A percentile compares a stretch with the other conserved stretches of the same genome.
These are phyloP conservation scores for Tor tambroides DNA, from an alignment of 2,113 vertebrate species.

Conservation along the genomic window DNA sequence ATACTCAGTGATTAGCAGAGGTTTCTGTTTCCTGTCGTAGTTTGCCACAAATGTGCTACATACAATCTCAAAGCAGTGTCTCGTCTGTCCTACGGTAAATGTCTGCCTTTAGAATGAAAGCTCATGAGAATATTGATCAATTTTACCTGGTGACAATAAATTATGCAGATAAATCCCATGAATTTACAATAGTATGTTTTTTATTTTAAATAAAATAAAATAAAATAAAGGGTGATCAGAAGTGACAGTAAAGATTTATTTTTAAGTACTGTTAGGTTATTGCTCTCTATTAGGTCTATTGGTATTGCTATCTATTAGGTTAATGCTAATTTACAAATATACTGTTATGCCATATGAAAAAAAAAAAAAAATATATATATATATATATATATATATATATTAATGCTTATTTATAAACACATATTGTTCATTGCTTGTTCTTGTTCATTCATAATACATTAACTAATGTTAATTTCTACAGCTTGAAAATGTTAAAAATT, in stretches of 20 bases:
- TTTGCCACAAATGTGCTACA: background rate
- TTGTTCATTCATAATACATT: background rate
- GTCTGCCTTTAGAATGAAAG: background rate
- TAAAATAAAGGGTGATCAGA: background rate
- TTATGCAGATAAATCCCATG: no score
- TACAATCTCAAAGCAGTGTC: background rate
- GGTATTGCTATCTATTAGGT: background rate
- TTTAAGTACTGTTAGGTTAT: background rate
- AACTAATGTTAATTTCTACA: background rate
- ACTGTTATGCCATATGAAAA: background rate
- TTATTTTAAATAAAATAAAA: background rate
- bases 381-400: no score
- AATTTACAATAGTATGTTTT: background rate
- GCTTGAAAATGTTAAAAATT: background rate
- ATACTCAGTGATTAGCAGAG: conserved; percentile 13
- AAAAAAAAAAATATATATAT: no score
- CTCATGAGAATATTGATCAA: background rate
- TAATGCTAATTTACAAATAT: background rate
- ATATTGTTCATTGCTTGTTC: no score
- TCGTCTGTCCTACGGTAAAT: background rate
- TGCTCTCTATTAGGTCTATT: no score
- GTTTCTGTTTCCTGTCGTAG: conserved; percentile 49
- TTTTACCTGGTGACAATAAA: no score
- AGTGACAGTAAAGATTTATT: background rate
- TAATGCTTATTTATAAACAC: background rate